Conservation (phyloP, 1,140 invertebrate species). For the Pseudomyrmex sp. region DNA sequence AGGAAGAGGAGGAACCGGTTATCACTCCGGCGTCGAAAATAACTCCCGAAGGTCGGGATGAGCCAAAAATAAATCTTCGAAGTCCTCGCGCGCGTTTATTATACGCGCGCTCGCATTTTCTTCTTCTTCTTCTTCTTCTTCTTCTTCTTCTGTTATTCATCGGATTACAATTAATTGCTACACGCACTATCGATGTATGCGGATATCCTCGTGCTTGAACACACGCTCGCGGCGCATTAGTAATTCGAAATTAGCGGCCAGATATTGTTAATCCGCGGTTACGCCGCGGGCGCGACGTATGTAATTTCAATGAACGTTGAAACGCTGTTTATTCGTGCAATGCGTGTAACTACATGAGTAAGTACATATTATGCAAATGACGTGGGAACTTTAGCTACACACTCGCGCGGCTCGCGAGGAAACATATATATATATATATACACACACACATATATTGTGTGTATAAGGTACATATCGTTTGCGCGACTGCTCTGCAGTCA, state of each 20-base stretch:
- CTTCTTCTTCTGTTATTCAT: neutral
- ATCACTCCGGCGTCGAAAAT: constrained; percentile 46
- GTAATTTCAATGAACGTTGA: constrained; percentile 11
- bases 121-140: too few species aligned
- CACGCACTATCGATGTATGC: neutral
- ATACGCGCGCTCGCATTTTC: neutral
- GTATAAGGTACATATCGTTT: too few species aligned
- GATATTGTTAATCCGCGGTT: constrained; percentile 18
- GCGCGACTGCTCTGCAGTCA: too few species aligned
- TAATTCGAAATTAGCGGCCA: constrained; percentile 6
- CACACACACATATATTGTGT: too few species aligned
- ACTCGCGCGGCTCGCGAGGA: neutral
- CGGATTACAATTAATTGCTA: neutral
- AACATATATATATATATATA: neutral
- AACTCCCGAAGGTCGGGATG: neutral
- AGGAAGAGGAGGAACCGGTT: constrained; percentile 33
- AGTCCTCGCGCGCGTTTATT: neutral
- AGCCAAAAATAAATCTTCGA: constrained; percentile 43
- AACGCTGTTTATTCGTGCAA: neutral
- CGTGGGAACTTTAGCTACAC: neutral
- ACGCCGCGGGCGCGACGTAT: neutral
- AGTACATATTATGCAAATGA: constrained; percentile 30
- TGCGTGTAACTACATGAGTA: constrained; percentile 8
- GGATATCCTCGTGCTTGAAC: neutral
- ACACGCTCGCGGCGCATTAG: neutral